phyloP scores from a whole-genome alignment of 1,140 invertebrate species.

The Drosophila equinoxialis region DNA sequence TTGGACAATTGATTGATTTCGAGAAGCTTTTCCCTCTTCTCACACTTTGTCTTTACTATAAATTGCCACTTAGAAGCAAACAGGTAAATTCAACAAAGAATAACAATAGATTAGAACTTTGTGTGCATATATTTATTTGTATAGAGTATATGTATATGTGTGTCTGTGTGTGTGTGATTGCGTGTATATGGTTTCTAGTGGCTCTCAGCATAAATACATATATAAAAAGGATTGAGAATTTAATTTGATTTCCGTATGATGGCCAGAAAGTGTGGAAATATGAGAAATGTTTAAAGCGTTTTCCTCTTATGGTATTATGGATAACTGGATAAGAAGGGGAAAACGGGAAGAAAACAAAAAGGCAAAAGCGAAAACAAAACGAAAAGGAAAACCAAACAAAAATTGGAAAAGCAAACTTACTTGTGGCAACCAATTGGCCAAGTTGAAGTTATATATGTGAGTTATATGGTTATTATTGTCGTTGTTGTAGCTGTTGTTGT shows the following conservation, averaged over 20 bases:
- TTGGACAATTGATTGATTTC: slow-evolving; percentile 3
- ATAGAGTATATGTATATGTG: slow-evolving; percentile 4
- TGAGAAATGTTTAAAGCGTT: slow-evolving; percentile 36
- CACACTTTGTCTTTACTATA: background rate
- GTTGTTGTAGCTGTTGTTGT: slow-evolving; percentile 12
- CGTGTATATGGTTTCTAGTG: slow-evolving; percentile 1
- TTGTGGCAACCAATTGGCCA: slow-evolving; percentile 72
- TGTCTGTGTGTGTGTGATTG: slow-evolving; percentile 26
- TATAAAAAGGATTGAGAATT: slow-evolving; percentile 61
- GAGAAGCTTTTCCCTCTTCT: background rate
- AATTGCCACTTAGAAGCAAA: slow-evolving; percentile 5
- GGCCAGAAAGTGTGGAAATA: slow-evolving; percentile 39
- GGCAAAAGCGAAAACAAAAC: slow-evolving; percentile 8
- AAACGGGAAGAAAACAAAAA: slow-evolving; percentile 32
- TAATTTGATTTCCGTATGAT: slow-evolving; percentile 71
- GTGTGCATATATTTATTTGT: slow-evolving; percentile 7
- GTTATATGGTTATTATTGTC: slow-evolving; percentile 43
- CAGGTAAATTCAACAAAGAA: slow-evolving; percentile 13
- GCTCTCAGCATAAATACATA: background rate
- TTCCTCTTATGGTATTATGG: background rate
- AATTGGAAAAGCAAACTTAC: slow-evolving; percentile 65
- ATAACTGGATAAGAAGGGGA: slow-evolving; percentile 10
- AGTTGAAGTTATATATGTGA: slow-evolving; percentile 55
- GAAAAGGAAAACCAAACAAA: slow-evolving; percentile 13
- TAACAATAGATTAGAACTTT: slow-evolving; percentile 34